These are phyloP conservation scores for Cyphomyrus plagiostoma DNA, from an alignment of 2,113 vertebrate species.

Conservation along the genomic window DNA sequence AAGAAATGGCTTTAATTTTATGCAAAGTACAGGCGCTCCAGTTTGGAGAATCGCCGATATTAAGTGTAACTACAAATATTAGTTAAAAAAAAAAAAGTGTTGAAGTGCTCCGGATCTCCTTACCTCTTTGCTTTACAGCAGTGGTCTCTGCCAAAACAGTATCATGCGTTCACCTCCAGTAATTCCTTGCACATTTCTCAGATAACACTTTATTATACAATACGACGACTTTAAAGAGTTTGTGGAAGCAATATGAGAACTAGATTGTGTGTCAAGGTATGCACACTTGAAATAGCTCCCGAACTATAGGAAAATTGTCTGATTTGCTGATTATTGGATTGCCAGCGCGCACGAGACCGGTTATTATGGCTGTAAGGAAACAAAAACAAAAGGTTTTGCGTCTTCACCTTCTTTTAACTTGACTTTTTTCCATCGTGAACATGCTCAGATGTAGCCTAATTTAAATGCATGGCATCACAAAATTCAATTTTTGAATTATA, in stretches of 20 bases:
- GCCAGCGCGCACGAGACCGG: not conserved
- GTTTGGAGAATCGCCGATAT: not conserved
- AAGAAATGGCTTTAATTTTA: not conserved
- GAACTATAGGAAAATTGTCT: not conserved
- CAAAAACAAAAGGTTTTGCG: not conserved
- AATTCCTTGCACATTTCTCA: not conserved
- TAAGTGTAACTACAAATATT: not conserved
- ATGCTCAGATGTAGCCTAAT: not conserved
- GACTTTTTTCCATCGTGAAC: not conserved
- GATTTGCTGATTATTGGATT: not conserved
- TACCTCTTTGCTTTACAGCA: not conserved
- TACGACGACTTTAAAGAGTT: not conserved
- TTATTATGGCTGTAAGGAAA: not conserved
- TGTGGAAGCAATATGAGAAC: not conserved
- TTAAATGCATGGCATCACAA: not conserved
- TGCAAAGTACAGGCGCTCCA: not conserved
- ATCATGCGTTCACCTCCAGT: not conserved
- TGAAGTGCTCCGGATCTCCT: not conserved
- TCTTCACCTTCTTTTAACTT: not conserved
- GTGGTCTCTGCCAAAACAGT: conserved; percentile 3
- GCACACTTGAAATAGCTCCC: not conserved
- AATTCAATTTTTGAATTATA: not conserved
- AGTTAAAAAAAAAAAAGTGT: not conserved
- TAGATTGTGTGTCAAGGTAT: not conserved
- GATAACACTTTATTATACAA: not conserved